Conservation (phyloP, 2,888 invertebrate species). For the Dermolepida albohirtum region DNA sequence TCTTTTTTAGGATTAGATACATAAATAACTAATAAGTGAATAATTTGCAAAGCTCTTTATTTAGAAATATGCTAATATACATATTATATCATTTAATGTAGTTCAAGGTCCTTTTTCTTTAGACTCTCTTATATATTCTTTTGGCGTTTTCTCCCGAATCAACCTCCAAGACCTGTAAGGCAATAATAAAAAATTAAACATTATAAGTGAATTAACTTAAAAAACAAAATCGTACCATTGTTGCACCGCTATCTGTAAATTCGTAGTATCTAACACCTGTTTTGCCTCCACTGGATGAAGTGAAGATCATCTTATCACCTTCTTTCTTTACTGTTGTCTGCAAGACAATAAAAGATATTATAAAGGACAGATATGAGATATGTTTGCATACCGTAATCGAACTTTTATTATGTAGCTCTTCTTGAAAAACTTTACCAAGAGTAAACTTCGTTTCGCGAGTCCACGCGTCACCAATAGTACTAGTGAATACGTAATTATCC, state of each 20-base stretch:
- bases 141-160: background rate
- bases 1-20: too few species aligned
- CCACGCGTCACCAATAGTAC: background rate
- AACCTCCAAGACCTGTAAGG: background rate
- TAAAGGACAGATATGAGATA: background rate
- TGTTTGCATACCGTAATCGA: too few species aligned
- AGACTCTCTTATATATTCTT: constrained; percentile 3
- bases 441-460: constrained; percentile 1
- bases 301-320: constrained; percentile 5
- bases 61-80: background rate
- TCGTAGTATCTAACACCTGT: background rate
- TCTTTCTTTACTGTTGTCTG: background rate
- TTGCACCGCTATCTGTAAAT: constrained; percentile 1
- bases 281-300: background rate
- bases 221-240: constrained; percentile 1
- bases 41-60: background rate
- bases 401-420: background rate
- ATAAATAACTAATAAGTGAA: too few species aligned
- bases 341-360: background rate
- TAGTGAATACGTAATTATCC: constrained; percentile 1
- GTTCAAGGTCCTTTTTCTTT: too few species aligned
- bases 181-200: background rate
- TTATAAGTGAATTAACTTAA: background rate
- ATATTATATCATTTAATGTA: too few species aligned
- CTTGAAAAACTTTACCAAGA: constrained; percentile 7